phyloP scores from a whole-genome alignment of 2,113 vertebrate species.

The Vulpes vulpes region DNA sequence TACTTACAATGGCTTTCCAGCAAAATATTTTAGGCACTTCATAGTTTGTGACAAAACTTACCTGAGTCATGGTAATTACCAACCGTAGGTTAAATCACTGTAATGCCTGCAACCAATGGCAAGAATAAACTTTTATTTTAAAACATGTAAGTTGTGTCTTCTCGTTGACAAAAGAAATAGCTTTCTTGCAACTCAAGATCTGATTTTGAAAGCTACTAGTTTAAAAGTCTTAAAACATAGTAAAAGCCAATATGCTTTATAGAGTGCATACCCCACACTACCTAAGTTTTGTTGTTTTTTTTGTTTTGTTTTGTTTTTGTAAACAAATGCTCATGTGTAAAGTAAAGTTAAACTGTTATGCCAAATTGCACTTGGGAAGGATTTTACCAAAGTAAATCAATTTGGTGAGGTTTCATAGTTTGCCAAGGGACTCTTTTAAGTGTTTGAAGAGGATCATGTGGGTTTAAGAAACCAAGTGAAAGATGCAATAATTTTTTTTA shows the following conservation, averaged over 20 bases:
- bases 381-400: not conserved
- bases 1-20: not conserved
- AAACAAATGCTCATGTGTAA: not conserved
- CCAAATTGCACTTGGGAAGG: not conserved
- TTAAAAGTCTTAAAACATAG: not conserved
- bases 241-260: not conserved
- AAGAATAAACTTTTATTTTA: constrained; percentile 54
- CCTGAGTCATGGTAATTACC: constrained; percentile 19
- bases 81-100: not conserved
- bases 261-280: not conserved
- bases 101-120: not conserved
- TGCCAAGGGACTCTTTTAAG: not conserved
- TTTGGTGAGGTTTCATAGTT: not conserved
- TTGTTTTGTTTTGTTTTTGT: too few species aligned
- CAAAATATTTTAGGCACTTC: constrained; percentile 44
- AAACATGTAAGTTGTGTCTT: constrained; percentile 3
- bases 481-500: not conserved
- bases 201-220: constrained; percentile 5
- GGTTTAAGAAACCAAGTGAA: constrained; percentile 36
- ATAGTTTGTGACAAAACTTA: constrained; percentile 26
- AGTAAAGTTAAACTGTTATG: not conserved
- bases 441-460: constrained; percentile 3
- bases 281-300: not conserved
- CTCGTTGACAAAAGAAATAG: constrained; percentile 44
- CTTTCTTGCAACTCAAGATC: not conserved